These are phyloP conservation scores for Kryptopterus vitreolus DNA, from an alignment of 2,797 vertebrate species.

Conservation along the genomic window DNA sequence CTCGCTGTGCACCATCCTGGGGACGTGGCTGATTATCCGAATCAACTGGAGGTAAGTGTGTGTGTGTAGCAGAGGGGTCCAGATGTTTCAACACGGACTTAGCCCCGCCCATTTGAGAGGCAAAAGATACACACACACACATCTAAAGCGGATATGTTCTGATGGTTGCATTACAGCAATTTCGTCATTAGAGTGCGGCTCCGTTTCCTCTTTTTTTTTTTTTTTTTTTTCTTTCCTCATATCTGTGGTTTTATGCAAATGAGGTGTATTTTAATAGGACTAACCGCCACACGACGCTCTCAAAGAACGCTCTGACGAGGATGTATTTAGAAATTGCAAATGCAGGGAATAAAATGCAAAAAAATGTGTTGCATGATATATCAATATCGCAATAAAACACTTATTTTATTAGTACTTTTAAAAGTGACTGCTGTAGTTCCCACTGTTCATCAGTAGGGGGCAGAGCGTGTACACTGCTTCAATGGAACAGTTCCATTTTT, in stretches of 20 bases:
- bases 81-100: neutral
- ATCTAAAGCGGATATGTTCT: too few species aligned
- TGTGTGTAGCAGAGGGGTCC: neutral
- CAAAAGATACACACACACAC: too few species aligned
- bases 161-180: neutral
- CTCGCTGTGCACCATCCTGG: conserved; percentile 83
- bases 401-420: too few species aligned
- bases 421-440: too few species aligned
- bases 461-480: too few species aligned
- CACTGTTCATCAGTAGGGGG: too few species aligned
- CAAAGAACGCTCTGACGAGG: neutral
- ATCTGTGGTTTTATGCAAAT: neutral
- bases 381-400: too few species aligned
- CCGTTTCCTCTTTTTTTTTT: conserved; percentile 1
- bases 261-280: neutral
- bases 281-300: neutral
- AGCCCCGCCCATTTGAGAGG: neutral
- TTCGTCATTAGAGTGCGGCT: neutral
- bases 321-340: too few species aligned
- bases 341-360: too few species aligned
- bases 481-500: too few species aligned
- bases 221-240: conserved; percentile 5
- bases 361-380: too few species aligned
- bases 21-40: conserved; percentile 87
- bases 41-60: conserved; percentile 78